Percentiles rank a stretch among this genome's conserved stretches.
Conservation (phyloP, 2,113 vertebrate genomes). For the Mastomys natalensis region DNA sequence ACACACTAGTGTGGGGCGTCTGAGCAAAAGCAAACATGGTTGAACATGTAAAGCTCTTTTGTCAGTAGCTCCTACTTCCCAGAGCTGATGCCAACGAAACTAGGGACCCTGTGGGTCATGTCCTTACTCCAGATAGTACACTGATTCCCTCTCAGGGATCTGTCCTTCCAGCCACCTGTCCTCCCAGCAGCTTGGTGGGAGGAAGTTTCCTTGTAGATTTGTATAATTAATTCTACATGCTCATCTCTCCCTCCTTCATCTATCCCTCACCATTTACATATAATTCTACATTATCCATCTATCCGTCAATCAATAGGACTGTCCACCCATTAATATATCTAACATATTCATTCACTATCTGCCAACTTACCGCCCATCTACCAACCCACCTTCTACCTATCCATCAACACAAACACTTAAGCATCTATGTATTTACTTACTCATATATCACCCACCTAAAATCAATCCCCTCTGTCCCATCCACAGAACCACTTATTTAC, state of each 20-base stretch:
- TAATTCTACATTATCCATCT: neutral
- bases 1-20: fast-evolving
- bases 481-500: neutral
- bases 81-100: neutral
- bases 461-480: neutral
- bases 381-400: neutral
- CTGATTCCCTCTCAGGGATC: neutral
- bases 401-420: neutral
- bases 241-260: neutral
- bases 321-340: neutral
- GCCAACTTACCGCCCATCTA: neutral
- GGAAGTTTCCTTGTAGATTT: neutral
- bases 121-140: neutral
- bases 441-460: neutral
- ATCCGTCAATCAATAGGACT: neutral
- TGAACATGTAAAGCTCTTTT: neutral
- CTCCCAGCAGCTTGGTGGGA: neutral
- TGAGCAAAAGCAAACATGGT: neutral
- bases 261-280: too few relatives aligned
- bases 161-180: neutral
- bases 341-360: neutral
- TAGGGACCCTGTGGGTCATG: fast-evolving
- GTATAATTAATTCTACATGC: neutral
- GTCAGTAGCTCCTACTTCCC: too few relatives aligned
- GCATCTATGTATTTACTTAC: neutral